Evolutionary conservation across 35 echinoderm and acorn worm species (phyloP), one percentile per base, ranked within the genome.

Genomic region (Diadema setosum): DNA sequence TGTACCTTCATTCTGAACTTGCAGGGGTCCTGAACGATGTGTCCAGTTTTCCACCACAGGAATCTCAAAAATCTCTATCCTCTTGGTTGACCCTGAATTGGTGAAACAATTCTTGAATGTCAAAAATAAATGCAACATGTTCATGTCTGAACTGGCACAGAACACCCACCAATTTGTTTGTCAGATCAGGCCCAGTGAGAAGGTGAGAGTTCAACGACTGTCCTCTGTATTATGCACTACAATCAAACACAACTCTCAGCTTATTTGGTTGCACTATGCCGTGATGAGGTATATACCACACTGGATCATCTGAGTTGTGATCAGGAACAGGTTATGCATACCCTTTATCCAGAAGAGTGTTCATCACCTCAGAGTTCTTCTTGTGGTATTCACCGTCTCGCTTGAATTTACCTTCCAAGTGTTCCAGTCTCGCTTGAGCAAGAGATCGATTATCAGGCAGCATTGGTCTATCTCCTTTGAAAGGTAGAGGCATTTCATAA

Each of bases 261-360:
- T 97, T 97, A 16, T 57, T 83, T 7, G 94, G 81, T 40, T 92
- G 90, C 48, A 91, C 52, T 4, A 89, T 81, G 3, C 90, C 94
- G 85, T 88, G 81, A 60, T 92, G 93, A 5, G 93, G 89, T 35
- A 95, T 85, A 64, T 95, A 95, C 88, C 88, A 91, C 30, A 24
- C 39, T 46, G 45, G 33, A 25, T 34, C 43, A 23, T 5, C 23
- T 27, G 30, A 64, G 30, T 63, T 36, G 65, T 3, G 3, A 5
- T 27, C 33, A 21, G 65, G 24, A 2, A 27, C 65, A 21, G 37
- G 55, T 43, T 91, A 82, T 34, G 82, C 90, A 80, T 91, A 63
- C 39, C 90, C 82, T 60, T 86, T 80, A 45, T 58, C 37, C 26
- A 91, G 29, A 16, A 84, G 55, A 34, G 63, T 50, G 7, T 56